A percentile compares a stretch with the other conserved stretches of the same genome.
phyloP scores from a whole-genome alignment of 2,888 invertebrate genomes.

The Adineta ricciae region DNA sequence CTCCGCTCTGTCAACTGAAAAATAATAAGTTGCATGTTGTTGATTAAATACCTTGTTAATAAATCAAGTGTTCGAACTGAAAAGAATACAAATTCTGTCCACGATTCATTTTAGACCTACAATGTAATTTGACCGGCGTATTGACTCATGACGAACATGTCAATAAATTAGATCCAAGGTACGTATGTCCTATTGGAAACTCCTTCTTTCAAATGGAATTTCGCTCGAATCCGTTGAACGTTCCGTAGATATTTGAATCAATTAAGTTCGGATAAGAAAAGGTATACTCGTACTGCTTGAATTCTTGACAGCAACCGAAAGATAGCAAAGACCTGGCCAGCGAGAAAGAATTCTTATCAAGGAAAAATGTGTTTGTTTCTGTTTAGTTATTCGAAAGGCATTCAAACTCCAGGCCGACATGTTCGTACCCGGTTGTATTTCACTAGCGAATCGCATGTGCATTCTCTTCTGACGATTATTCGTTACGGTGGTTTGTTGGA shows the following conservation, averaged over 20 bases:
- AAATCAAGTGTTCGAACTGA: too few relatives aligned
- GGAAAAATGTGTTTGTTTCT: not conserved
- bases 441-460: conserved; percentile 97
- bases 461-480: conserved; percentile 86
- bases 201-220: too few relatives aligned
- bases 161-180: conserved; percentile 28
- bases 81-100: too few relatives aligned
- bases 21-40: too few relatives aligned
- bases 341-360: too few relatives aligned
- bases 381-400: conserved; percentile 74
- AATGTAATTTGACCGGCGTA: conserved; percentile 33
- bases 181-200: too few relatives aligned
- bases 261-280: not conserved
- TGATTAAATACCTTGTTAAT: too few relatives aligned
- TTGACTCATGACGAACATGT: conserved; percentile 25
- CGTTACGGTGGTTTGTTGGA: conserved; percentile 79
- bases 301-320: not conserved
- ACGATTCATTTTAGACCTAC: conserved; percentile 21
- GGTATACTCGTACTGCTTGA: not conserved
- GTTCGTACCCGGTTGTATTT: conserved; percentile 96
- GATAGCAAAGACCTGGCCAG: too few relatives aligned
- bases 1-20: too few relatives aligned
- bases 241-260: not conserved
- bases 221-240: not conserved
- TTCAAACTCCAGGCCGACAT: conserved; percentile 91